These are phyloP conservation scores for Musca domestica DNA, from an alignment of 1,140 invertebrate species.

Conservation along the genomic window DNA sequence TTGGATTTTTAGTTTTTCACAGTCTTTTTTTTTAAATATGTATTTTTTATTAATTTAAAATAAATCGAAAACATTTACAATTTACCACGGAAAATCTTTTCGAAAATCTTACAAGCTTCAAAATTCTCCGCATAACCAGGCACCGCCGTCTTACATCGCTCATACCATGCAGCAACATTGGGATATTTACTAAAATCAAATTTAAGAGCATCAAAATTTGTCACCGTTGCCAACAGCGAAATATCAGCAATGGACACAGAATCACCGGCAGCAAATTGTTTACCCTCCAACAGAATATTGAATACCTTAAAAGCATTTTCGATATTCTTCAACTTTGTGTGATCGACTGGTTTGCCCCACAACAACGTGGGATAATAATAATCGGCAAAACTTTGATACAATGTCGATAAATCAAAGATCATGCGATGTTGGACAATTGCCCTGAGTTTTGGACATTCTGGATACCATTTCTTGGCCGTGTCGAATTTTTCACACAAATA, in stretches of 20 bases:
- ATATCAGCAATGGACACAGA: constrained; percentile 72
- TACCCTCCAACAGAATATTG: constrained; percentile 51
- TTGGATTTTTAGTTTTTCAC: not conserved
- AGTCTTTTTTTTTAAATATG: not conserved
- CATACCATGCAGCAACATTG: constrained; percentile 69
- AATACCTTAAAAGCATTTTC: constrained; percentile 60
- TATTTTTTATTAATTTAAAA: not conserved
- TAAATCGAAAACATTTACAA: not conserved
- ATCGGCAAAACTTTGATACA: constrained; percentile 62
- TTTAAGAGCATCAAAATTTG: constrained; percentile 64
- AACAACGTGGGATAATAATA: constrained; percentile 69
- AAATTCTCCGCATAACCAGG: constrained; percentile 73
- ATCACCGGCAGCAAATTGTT: constrained; percentile 59
- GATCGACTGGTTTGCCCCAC: constrained; percentile 60
- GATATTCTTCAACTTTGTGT: constrained; percentile 63
- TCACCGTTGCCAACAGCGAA: constrained; percentile 60
- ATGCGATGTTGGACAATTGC: constrained; percentile 71
- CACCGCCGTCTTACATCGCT: constrained; percentile 64
- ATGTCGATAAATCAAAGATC: constrained; percentile 68
- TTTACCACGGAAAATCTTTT: constrained; percentile 29
- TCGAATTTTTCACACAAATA: constrained; percentile 68
- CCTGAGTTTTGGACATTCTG: constrained; percentile 63
- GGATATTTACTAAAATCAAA: constrained; percentile 65
- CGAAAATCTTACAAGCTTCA: constrained; percentile 57
- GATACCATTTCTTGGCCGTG: constrained; percentile 66